Evolutionary conservation across 2,888 invertebrate species (phyloP), one percentile per base, ranked within the genome.

Genomic region (Polymixis lichenea): DNA sequence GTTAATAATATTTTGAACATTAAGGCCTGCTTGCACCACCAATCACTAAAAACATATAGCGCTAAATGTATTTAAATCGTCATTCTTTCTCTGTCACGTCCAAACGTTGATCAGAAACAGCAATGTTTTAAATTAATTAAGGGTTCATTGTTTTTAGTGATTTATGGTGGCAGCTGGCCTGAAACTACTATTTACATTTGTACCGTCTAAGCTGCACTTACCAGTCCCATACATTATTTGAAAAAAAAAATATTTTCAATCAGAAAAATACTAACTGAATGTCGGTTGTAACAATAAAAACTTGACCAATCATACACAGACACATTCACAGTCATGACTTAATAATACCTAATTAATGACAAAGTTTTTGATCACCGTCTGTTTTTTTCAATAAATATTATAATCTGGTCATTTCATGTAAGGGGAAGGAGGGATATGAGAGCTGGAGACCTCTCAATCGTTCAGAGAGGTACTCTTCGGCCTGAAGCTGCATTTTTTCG

Each of bases 401-500:
- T 93, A 95, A 93, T 82, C 91, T 91, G 32, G 94, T 94, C 1
- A 88, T 90, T 72, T 94, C 93, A 17, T 87, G 77, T 8, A 89
- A 74, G 22, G 91, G 87, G 46, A 94, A 91, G 0, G 95, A 92
- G 0, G 96, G 95, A 58, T 96, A 96, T 7, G 80, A 81, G 7
- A 96, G 80, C 56, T 91, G 90, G 2, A 94, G 88, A 2, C 93
- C 94, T 64, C 88, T 82, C 0, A 96, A 86, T 64, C 92, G 89
- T 2, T 89, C 87, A 19, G 88, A 78, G 1, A 96, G 89, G 87
- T 90, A 96, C 15, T 95, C 94, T 77, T 96, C 95, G 0, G 96
- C 95, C 88, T 96, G 92, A 0, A 92, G 72, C 51, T 92, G 91
- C 95, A 95, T 96, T 80, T 94, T 92, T 11, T 93, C 92, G 56